Base-by-base conservation (phyloP, 2,797 vertebrate species). In the Dallia pectoralis region DNA sequence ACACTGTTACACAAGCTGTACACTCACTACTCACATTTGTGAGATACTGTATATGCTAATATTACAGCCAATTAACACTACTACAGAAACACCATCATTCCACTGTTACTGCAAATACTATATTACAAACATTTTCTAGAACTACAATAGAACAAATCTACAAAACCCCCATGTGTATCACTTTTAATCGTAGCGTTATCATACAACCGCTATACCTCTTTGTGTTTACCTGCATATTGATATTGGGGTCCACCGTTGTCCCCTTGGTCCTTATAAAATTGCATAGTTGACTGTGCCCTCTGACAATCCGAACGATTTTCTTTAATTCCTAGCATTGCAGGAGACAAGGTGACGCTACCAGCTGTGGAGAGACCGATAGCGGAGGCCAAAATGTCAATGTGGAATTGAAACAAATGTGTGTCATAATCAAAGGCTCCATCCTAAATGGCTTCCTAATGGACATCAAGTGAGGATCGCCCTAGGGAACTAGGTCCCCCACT, bases 241-340 rank as follows among this genome's bases (percentile, higher is more conserved):
- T 95, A 95, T 94, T 96, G 97, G 75, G 96, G 95, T 62, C 92
- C 82, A 81, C 91, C 92, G 91, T 91, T 88, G 79, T 98, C 97
- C 64, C 95, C 96, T 89, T 96, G 96, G 94, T 92, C 95, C 85
- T 93, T 97, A 89, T 97, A 97, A 94, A 97, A 97, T 94, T 98
- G 97, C 97, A 97, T 94, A 96, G 97, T 92, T 83, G 95, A 91
- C 87, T 94, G 96, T 4, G 94, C 93, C 89, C 95, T 95, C 84
- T 96, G 96, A 47, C 96, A 97, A 70, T 98, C 95, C 71, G 95
- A 95, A 87, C 93, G 94, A 86, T 95, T 94, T 79, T 98, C 97
- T 90, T 96, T 93, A 87, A 97, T 94, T 86, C 96, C 96, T 92
- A 99, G 86, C 85, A 96, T 85, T 67, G 97, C 96, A 77, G 97